Evolutionary conservation across 2,113 vertebrate genomes (phyloP).

Genomic region (Xiphophorus couchianus): DNA sequence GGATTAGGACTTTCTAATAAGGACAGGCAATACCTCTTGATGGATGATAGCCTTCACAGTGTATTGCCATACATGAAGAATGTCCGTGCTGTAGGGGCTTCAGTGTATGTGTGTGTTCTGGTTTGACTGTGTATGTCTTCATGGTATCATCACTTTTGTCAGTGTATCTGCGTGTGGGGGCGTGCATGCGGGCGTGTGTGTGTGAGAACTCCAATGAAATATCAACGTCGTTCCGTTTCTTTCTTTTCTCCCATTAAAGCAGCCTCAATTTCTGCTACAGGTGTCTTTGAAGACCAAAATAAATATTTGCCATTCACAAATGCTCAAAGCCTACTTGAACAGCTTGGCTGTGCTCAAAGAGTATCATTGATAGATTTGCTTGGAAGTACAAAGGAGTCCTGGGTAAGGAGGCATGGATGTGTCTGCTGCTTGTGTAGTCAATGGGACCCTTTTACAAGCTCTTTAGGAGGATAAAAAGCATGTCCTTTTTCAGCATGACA

Average conservation of each 20-base stretch:
- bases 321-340: constrained; percentile 22
- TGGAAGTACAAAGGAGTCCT: constrained; percentile 57
- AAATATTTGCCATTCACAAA: constrained; percentile 35
- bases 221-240: constrained; percentile 5
- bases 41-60: constrained; percentile 72
- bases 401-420: constrained; percentile 56
- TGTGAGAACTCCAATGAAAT: constrained; percentile 13
- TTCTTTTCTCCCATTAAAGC: constrained; percentile 10
- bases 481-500: constrained; percentile 70
- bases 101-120: constrained; percentile 25
- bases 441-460: constrained; percentile 73
- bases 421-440: constrained; percentile 68
- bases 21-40: constrained; percentile 75
- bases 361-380: constrained; percentile 55
- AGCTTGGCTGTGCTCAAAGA: constrained; percentile 37
- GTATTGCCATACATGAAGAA: constrained; percentile 28
- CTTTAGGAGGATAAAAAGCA: constrained; percentile 71
- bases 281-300: constrained; percentile 32
- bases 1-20: constrained; percentile 78
- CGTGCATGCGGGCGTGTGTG: constrained; percentile 11
- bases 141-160: not conserved
- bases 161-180: constrained; percentile 9
- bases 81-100: constrained; percentile 29
- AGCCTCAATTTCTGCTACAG: not conserved
- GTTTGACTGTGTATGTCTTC: constrained; percentile 28